phyloP scores from a whole-genome alignment of 2,113 vertebrate species.

The Meleagris gallopavo region DNA sequence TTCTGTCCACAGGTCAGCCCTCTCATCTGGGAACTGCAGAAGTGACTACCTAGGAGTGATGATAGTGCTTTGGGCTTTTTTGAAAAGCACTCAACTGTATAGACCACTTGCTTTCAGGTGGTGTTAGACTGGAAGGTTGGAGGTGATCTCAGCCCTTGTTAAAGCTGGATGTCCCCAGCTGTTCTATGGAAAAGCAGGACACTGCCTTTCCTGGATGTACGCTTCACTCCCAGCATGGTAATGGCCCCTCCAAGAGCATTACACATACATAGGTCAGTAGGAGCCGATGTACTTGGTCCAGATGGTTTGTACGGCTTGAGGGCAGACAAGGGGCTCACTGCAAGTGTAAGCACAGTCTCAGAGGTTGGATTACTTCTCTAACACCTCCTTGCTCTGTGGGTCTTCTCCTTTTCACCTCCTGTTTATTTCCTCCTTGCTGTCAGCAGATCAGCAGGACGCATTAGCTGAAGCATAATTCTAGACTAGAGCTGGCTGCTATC shows the following conservation, averaged over 20 bases:
- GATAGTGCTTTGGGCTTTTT: not conserved
- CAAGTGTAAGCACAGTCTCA: not conserved
- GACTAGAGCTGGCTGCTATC: slow-evolving; percentile 32
- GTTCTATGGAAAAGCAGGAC: not conserved
- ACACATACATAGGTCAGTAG: not conserved
- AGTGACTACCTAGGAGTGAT: not conserved
- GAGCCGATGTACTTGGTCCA: not conserved
- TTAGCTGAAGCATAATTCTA: slow-evolving; percentile 27
- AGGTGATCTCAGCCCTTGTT: not conserved
- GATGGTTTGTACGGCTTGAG: not conserved
- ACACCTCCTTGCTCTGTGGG: slow-evolving; percentile 31
- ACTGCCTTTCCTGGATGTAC: not conserved
- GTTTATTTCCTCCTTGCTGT: slow-evolving; percentile 60
- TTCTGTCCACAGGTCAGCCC: accelerated
- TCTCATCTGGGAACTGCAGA: not conserved
- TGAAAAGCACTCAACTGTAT: not conserved
- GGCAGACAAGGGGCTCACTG: not conserved
- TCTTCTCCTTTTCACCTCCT: slow-evolving; percentile 53
- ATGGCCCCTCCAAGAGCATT: not conserved
- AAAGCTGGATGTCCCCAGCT: not conserved
- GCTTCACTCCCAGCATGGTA: not conserved
- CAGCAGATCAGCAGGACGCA: slow-evolving; percentile 49
- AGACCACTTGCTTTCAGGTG: not conserved
- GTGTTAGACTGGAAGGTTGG: not conserved
- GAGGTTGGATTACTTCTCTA: not conserved